Conservation (phyloP, 2,113 vertebrate genomes). For the Chroicocephalus ridibundus region DNA sequence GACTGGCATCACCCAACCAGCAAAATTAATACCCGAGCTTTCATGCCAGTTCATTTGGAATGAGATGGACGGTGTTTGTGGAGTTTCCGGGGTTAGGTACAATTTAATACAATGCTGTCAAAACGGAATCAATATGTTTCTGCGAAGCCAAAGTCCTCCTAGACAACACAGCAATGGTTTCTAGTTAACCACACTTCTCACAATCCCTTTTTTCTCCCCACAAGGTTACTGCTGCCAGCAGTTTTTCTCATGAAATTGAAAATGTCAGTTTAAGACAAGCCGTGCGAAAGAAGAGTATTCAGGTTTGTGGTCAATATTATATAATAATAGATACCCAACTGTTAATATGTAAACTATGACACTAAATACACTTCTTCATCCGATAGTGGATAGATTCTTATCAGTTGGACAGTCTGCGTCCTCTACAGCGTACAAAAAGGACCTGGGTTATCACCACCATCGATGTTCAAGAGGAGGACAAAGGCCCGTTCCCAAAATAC, state of each 20-base stretch:
- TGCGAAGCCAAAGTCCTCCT: not conserved
- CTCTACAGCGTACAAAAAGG: conserved; percentile 75
- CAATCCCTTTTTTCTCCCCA: not conserved
- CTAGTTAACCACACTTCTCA: not conserved
- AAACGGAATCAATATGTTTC: not conserved
- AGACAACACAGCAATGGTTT: not conserved
- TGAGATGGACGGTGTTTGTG: not conserved
- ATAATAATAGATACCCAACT: not conserved
- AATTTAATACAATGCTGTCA: not conserved
- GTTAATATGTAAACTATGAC: not conserved
- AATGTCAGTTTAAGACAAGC: not conserved
- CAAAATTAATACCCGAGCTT: not conserved
- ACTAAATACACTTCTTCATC: not conserved
- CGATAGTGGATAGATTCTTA: not conserved
- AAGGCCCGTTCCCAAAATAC: conserved; percentile 70
- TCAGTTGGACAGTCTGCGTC: not conserved
- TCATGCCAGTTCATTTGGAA: not conserved
- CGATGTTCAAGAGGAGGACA: conserved; percentile 77
- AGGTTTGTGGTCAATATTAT: not conserved
- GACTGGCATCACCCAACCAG: not conserved
- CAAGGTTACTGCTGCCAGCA: not conserved
- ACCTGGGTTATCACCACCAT: conserved; percentile 83
- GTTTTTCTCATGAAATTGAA: not conserved
- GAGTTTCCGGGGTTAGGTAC: not conserved
- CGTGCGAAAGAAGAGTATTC: not conserved